Evolutionary conservation across 2,888 invertebrate genomes (phyloP).

Genomic region (Marronus borbonicus): DNA sequence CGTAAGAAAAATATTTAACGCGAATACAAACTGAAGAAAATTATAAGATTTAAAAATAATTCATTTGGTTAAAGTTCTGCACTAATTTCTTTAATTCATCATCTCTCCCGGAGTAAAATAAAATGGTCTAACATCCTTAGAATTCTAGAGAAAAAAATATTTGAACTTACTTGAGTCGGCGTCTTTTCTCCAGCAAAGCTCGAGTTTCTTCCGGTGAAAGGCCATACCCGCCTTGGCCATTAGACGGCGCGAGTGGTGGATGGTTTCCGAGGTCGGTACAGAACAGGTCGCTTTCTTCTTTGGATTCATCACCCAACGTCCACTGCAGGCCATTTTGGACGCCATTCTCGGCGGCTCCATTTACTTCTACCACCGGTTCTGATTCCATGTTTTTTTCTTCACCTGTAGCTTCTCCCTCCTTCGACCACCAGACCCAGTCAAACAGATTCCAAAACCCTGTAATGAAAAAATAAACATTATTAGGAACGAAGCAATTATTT

Average conservation of each 20-base stretch:
- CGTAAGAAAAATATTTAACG: too few relatives aligned
- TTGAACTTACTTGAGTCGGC: conserved; percentile 65
- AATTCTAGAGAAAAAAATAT: too few relatives aligned
- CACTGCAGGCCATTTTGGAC: conserved; percentile 60
- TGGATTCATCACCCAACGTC: conserved; percentile 64
- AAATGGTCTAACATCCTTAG: too few relatives aligned
- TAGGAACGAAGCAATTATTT: background rate
- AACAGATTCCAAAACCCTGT: conserved; percentile 32
- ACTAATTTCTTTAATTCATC: too few relatives aligned
- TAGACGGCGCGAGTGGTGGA: conserved; percentile 67
- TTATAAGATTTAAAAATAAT: too few relatives aligned
- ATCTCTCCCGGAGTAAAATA: too few relatives aligned
- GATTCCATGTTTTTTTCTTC: background rate
- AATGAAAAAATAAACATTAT: background rate
- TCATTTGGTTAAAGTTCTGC: too few relatives aligned
- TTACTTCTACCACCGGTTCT: conserved; percentile 72
- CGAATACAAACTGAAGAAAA: too few relatives aligned
- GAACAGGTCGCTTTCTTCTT: conserved; percentile 71
- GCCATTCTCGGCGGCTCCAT: conserved; percentile 58
- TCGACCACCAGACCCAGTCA: conserved; percentile 34
- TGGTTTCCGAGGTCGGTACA: conserved; percentile 68
- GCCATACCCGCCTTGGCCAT: conserved; percentile 67
- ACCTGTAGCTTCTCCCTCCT: background rate
- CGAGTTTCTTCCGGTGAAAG: conserved; percentile 61
- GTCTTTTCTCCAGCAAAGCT: conserved; percentile 64